phyloP scores from a whole-genome alignment of 2,888 invertebrate species.

The Chrysolina haemoptera region DNA sequence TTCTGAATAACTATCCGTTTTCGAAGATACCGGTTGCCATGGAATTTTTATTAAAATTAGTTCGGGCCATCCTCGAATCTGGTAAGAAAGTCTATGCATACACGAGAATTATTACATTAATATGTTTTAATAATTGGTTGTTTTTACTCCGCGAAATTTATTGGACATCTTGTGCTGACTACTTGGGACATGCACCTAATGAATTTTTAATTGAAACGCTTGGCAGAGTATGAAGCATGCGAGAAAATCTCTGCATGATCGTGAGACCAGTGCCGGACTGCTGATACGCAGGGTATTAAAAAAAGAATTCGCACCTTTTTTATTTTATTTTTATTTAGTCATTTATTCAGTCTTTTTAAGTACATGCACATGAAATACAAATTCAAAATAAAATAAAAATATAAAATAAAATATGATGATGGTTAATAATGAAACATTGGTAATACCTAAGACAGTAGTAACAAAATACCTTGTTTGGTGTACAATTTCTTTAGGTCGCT shows the following conservation, averaged over 20 bases:
- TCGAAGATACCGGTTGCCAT: slow-evolving; percentile 22
- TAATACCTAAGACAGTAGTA: too few relatives aligned
- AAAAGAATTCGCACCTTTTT: too few relatives aligned
- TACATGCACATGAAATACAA: too few relatives aligned
- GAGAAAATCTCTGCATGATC: neutral
- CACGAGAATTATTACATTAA: slow-evolving; percentile 28
- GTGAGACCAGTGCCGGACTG: neutral
- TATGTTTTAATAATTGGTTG: slow-evolving; percentile 26
- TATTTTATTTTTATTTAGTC: too few relatives aligned
- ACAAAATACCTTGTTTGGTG: too few relatives aligned
- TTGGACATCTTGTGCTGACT: slow-evolving; percentile 23
- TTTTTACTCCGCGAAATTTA: slow-evolving; percentile 25
- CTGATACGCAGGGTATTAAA: too few relatives aligned
- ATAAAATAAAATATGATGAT: too few relatives aligned
- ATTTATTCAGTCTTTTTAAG: too few relatives aligned
- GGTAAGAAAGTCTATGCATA: slow-evolving; percentile 14
- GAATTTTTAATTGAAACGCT: slow-evolving; percentile 9
- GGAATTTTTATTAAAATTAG: slow-evolving; percentile 25
- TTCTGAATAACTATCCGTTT: slow-evolving; percentile 6
- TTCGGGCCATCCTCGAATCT: slow-evolving; percentile 23
- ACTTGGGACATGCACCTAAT: slow-evolving; percentile 6
- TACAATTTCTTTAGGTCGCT: too few relatives aligned
- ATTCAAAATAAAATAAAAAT: too few relatives aligned
- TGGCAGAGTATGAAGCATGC: neutral
- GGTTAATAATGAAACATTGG: too few relatives aligned